These are phyloP conservation scores for Microtus pennsylvanicus DNA, from an alignment of 2,113 vertebrate species.

Conservation along the genomic window DNA sequence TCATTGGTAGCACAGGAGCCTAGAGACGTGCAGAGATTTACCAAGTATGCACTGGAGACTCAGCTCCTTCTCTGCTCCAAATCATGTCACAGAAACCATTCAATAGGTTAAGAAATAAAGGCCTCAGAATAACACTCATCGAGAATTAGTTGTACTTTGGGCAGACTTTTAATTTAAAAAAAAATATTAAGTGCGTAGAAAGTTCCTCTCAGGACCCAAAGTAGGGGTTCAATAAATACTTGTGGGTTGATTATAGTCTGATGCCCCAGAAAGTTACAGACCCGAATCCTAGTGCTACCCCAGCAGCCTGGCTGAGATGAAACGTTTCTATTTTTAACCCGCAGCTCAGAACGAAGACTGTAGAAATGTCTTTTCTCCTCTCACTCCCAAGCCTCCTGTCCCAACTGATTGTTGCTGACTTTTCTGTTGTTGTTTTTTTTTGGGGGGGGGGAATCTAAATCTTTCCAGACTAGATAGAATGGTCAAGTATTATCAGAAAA, in stretches of 20 bases:
- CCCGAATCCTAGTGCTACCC: background rate
- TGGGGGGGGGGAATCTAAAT: background rate
- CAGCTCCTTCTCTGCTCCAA: background rate
- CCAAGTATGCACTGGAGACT: background rate
- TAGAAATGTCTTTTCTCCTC: background rate
- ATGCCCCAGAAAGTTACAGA: background rate
- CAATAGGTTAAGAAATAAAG: slow-evolving; percentile 10
- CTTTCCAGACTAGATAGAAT: background rate
- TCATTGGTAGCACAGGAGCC: background rate
- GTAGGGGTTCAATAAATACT: background rate
- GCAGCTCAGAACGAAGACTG: slow-evolving; percentile 14
- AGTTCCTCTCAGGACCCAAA: slow-evolving; percentile 16
- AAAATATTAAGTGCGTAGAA: background rate
- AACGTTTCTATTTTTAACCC: slow-evolving; percentile 61
- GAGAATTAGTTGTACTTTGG: slow-evolving; percentile 32
- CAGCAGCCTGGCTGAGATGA: background rate
- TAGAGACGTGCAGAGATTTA: background rate
- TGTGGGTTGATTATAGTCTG: slow-evolving; percentile 16
- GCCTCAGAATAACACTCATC: slow-evolving; percentile 4
- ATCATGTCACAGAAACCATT: background rate
- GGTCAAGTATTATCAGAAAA: background rate
- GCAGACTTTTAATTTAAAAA: background rate
- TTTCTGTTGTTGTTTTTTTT: slow-evolving; percentile 55
- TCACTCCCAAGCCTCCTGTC: background rate
- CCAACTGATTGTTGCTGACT: background rate